Percentiles rank a stretch among this genome's conserved stretches.
Conservation (phyloP, 2,113 vertebrate genomes). For the Scalopus aquaticus region DNA sequence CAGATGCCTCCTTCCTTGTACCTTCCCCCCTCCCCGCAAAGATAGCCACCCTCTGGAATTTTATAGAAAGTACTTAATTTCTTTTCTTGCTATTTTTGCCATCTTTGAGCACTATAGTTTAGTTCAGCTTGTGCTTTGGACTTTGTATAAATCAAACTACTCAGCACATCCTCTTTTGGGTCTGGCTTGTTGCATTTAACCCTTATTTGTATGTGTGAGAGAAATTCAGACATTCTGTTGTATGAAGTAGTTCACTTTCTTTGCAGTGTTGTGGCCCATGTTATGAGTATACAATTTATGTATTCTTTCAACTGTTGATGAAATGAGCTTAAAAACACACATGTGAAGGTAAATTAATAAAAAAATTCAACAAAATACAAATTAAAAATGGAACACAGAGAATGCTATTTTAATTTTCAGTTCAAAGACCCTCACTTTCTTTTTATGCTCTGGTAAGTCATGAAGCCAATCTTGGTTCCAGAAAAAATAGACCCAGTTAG, state of each 20-base stretch:
- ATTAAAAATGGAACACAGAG: slow-evolving; percentile 26
- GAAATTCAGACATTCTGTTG: not conserved
- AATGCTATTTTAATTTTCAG: slow-evolving; percentile 41
- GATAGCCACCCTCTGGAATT: not conserved
- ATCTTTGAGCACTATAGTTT: not conserved
- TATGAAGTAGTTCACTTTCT: not conserved
- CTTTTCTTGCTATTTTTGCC: not conserved
- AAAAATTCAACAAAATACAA: not conserved
- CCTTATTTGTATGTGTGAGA: not conserved
- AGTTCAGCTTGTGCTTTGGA: not conserved
- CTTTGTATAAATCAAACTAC: not conserved
- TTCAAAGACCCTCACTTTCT: not conserved
- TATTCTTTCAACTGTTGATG: not conserved
- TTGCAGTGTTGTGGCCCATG: slow-evolving; percentile 24
- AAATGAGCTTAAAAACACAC: not conserved
- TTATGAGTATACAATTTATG: not conserved
- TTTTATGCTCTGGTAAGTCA: not conserved
- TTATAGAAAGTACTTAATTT: not conserved
- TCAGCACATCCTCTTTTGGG: not conserved
- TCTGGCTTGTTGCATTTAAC: slow-evolving; percentile 9
- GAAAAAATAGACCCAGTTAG: not conserved
- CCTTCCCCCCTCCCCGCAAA: not conserved
- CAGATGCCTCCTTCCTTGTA: not conserved
- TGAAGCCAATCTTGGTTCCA: not conserved
- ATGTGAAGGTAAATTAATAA: not conserved